Conservation (phyloP, 53 echinoderm and acorn worm species). For the Paelopatides confundens region DNA sequence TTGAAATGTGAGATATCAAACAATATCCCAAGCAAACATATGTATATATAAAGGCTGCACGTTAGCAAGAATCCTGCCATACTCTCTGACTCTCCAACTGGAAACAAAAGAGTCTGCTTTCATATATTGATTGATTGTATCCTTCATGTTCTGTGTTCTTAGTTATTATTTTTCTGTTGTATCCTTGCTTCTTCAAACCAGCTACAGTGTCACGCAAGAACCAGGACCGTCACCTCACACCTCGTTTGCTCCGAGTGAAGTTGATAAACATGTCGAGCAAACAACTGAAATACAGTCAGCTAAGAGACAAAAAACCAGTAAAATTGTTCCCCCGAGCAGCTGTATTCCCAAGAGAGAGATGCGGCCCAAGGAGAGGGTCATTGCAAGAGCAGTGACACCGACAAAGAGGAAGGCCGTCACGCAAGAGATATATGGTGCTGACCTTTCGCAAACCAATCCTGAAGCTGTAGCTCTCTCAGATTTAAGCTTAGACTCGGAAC, state of each 20-base stretch:
- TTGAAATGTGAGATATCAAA: no score
- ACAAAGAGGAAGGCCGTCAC: constrained; percentile 25
- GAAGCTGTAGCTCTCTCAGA: constrained; percentile 75
- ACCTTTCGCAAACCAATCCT: not conserved
- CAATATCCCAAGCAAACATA: no score
- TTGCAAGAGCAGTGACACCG: not conserved
- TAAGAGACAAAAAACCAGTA: constrained; percentile 14
- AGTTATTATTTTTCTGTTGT: not conserved
- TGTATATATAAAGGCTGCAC: no score
- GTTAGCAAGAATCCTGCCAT: no score
- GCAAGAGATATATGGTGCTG: constrained; percentile 23
- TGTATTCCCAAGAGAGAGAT: constrained; percentile 17
- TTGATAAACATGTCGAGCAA: not conserved
- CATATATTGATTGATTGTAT: no score
- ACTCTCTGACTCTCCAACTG: no score
- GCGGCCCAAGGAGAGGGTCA: constrained; percentile 3
- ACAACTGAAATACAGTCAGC: not conserved
- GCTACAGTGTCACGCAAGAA: not conserved
- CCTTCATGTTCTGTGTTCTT: no score
- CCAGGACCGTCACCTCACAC: not conserved
- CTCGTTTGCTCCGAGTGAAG: not conserved
- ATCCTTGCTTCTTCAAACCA: not conserved
- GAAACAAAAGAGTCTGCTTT: no score
- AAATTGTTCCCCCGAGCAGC: not conserved
- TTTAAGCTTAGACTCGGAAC: constrained; percentile 91